Percentiles rank a stretch among this genome's conserved stretches.
phyloP scores from a whole-genome alignment of 2,888 invertebrate species.

The Polydrusus cervinus region DNA sequence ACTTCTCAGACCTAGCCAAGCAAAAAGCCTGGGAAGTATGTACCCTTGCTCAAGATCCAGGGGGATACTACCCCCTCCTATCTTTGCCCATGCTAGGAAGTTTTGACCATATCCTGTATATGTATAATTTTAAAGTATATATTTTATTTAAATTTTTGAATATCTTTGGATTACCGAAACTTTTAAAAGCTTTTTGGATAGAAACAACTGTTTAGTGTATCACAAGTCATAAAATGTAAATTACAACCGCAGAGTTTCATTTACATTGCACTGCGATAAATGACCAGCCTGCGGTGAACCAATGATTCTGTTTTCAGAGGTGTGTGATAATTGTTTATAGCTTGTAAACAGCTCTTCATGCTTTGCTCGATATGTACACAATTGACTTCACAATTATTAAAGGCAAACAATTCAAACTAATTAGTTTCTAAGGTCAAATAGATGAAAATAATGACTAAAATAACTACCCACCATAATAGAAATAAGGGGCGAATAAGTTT shows the following conservation, averaged over 20 bases:
- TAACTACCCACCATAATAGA: too few species aligned
- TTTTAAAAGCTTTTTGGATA: background rate
- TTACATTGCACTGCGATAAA: background rate
- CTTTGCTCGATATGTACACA: background rate
- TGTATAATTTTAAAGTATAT: too few species aligned
- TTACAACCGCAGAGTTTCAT: background rate
- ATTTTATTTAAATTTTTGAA: too few species aligned
- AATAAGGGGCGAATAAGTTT: too few species aligned
- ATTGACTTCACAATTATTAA: background rate
- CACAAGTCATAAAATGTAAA: background rate
- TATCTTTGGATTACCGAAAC: background rate
- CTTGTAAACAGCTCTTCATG: background rate
- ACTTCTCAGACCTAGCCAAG: too few species aligned
- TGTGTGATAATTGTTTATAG: slow-evolving; percentile 3
- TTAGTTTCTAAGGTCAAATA: background rate
- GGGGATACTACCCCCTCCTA: too few species aligned
- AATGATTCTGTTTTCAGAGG: slow-evolving; percentile 9
- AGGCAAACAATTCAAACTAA: background rate
- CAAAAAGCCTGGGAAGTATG: too few species aligned
- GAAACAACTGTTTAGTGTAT: background rate
- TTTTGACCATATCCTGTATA: too few species aligned
- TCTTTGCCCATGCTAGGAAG: too few species aligned
- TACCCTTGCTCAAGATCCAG: too few species aligned
- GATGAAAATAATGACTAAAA: too few species aligned
- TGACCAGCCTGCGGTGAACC: slow-evolving; percentile 1